These are phyloP conservation scores for Parapsyche elsis DNA, from an alignment of 1,140 invertebrate species.

Conservation along the genomic window DNA sequence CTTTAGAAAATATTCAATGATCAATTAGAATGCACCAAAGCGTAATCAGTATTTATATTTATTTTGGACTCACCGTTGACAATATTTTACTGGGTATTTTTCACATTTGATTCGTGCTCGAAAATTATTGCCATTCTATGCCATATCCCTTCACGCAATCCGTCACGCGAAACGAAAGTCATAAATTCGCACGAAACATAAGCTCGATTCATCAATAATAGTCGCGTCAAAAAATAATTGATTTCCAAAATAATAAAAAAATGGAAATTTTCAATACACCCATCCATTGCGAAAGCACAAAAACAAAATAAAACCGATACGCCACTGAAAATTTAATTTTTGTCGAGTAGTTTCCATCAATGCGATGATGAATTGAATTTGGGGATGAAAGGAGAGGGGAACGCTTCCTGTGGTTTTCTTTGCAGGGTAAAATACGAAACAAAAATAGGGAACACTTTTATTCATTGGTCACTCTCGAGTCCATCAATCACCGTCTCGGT, in stretches of 20 bases:
- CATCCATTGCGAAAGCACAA: not conserved
- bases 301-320: not conserved
- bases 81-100: too few relatives aligned
- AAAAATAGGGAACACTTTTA: not conserved
- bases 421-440: not conserved
- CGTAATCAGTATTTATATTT: too few relatives aligned
- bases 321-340: not conserved
- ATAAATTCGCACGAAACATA: too few relatives aligned
- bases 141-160: too few relatives aligned
- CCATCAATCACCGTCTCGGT: conserved; percentile 5
- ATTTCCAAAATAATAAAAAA: not conserved
- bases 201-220: not conserved
- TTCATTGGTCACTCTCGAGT: not conserved
- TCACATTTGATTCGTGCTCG: not conserved
- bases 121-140: too few relatives aligned
- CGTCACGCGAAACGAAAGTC: too few relatives aligned
- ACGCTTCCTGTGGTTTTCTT: not conserved
- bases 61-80: too few relatives aligned
- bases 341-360: not conserved
- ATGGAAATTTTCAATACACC: not conserved
- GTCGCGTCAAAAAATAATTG: conserved; percentile 3
- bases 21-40: too few relatives aligned
- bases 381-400: not conserved
- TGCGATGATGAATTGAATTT: not conserved
- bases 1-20: too few relatives aligned